Evolutionary conservation across 2,797 vertebrate species (phyloP).

Genomic region (Ctenopoma multispine): DNA sequence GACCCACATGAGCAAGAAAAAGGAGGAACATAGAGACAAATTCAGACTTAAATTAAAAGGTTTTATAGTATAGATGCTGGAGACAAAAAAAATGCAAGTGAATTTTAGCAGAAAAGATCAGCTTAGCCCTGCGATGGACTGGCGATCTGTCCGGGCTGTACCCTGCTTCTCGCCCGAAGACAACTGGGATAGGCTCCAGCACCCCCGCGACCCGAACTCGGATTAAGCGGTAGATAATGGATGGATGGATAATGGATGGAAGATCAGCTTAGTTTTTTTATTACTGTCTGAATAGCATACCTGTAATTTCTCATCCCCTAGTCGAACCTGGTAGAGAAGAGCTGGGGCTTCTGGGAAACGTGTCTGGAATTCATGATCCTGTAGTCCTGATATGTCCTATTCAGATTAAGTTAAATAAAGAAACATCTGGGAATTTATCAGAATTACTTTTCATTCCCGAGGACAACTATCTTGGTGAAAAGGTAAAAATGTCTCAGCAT

Average conservation of each 20-base stretch:
- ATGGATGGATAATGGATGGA: too few relatives aligned
- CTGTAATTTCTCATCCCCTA: constrained; percentile 98
- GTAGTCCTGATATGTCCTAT: constrained; percentile 96
- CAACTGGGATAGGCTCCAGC: too few relatives aligned
- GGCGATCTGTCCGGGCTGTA: too few relatives aligned
- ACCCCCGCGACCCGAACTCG: too few relatives aligned
- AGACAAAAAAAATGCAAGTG: not conserved
- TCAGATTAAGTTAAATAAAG: not conserved
- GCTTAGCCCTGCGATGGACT: too few relatives aligned
- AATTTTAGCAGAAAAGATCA: constrained; percentile 2
- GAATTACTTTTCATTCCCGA: not conserved
- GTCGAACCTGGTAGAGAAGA: constrained; percentile 92
- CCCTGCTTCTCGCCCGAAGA: too few relatives aligned
- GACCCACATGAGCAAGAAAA: not conserved
- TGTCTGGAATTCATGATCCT: constrained; percentile 97
- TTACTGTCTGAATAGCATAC: constrained; percentile 67
- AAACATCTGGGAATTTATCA: not conserved
- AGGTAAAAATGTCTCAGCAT: not conserved
- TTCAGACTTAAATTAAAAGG: not conserved
- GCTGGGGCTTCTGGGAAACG: constrained; percentile 94
- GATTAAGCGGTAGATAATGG: too few relatives aligned
- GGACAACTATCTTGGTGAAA: constrained; percentile 1
- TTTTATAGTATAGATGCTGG: not conserved
- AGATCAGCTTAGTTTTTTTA: too few relatives aligned
- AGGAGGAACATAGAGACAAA: not conserved